Conservation (phyloP, 2,888 invertebrate genomes). For the Lasioglossum malachurum region DNA sequence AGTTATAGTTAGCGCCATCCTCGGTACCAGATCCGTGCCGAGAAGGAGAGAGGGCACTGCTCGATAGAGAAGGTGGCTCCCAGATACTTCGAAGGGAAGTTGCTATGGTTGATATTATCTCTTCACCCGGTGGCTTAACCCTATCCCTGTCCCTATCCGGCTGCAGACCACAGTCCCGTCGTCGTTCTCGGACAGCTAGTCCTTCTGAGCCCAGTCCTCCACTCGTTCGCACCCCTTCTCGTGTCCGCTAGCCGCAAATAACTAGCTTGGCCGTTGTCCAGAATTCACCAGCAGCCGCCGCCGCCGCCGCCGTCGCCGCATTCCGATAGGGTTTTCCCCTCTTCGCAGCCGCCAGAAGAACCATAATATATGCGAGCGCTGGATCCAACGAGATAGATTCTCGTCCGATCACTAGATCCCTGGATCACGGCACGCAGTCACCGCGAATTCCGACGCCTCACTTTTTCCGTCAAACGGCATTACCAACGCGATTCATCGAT, state of each 20-base stretch:
- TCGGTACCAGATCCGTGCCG: conserved; percentile 30
- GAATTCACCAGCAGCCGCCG: conserved; percentile 59
- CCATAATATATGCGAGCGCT: conserved; percentile 44
- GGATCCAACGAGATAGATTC: conserved; percentile 11
- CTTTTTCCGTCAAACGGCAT: not conserved
- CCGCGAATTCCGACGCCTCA: no score
- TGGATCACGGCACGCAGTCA: not conserved
- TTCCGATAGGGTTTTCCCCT: conserved; percentile 66
- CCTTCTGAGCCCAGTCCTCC: conserved; percentile 13
- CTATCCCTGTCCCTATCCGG: conserved; percentile 42
- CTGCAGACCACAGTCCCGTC: conserved; percentile 26
- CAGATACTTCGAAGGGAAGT: conserved; percentile 58
- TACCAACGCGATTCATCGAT: not conserved
- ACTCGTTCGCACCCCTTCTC: conserved; percentile 56
- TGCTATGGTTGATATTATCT: conserved; percentile 72
- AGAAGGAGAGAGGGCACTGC: conserved; percentile 5
- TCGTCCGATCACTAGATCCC: not conserved
- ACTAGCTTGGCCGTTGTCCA: conserved; percentile 76
- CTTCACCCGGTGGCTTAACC: conserved; percentile 62
- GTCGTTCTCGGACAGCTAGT: conserved; percentile 42
- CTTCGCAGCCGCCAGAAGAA: conserved; percentile 38
- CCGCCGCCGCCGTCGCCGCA: conserved; percentile 50
- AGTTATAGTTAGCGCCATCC: conserved; percentile 48
- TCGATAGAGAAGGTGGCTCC: conserved; percentile 30
- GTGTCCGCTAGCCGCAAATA: conserved; percentile 65